phyloP scores from a whole-genome alignment of 2,888 invertebrate species.

The Rhagophthalmus giganteus region DNA sequence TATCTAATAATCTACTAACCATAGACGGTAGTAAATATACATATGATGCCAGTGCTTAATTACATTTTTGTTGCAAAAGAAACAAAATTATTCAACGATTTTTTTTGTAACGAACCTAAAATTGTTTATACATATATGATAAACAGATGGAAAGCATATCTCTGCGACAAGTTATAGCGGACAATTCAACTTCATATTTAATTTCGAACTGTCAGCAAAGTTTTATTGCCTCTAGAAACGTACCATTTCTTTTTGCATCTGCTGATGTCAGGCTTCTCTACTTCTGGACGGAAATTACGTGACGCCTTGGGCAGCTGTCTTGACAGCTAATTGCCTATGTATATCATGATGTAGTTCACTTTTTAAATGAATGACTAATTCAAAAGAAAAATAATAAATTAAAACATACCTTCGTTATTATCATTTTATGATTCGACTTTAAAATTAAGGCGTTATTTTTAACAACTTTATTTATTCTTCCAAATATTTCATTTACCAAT shows the following conservation, averaged over 20 bases:
- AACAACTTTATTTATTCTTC: neutral
- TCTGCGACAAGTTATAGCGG: conserved; percentile 33
- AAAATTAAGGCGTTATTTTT: no score
- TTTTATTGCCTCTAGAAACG: conserved; percentile 49
- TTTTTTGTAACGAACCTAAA: conserved; percentile 1
- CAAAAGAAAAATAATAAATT: no score
- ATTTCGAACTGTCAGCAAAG: conserved; percentile 48
- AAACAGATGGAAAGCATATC: conserved; percentile 25
- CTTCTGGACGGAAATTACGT: conserved; percentile 44
- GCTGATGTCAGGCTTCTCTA: conserved; percentile 45
- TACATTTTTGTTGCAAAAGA: no score
- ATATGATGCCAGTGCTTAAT: no score
- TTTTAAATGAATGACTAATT: no score
- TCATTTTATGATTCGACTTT: no score
- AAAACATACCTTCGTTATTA: no score
- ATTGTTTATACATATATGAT: conserved; percentile 11
- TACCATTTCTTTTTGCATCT: conserved; percentile 47
- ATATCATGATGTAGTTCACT: conserved; percentile 6
- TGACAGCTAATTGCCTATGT: conserved; percentile 28
- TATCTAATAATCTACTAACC: neutral
- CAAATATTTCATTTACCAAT: conserved; percentile 6
- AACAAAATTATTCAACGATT: neutral
- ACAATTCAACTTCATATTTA: conserved; percentile 49
- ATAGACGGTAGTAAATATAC: no score
- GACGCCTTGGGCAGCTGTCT: conserved; percentile 38